phyloP scores from a whole-genome alignment of 1,140 invertebrate genomes.

The Solenopsis invicta region DNA sequence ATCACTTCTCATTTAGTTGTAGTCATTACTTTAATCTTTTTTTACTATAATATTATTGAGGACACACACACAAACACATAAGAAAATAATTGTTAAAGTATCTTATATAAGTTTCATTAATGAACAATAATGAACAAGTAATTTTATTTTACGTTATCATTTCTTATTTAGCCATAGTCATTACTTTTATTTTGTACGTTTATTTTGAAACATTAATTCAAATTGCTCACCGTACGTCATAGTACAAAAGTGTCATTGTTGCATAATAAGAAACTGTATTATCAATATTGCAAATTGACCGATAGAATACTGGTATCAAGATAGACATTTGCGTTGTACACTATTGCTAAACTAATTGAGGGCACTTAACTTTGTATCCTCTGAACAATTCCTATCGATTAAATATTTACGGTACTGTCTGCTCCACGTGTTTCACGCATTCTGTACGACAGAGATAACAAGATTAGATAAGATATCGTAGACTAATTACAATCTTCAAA shows the following conservation, averaged over 20 bases:
- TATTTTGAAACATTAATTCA: neutral
- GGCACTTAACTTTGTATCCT: neutral
- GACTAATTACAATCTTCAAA: neutral
- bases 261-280: too few species aligned
- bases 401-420: neutral
- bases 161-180: neutral
- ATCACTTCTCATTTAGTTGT: neutral
- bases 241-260: too few species aligned
- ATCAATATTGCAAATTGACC: neutral
- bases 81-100: neutral
- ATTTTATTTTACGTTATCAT: neutral
- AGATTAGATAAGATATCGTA: neutral
- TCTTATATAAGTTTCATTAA: neutral
- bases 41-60: neutral
- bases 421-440: neutral
- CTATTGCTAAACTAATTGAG: neutral
- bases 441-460: neutral
- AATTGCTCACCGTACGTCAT: neutral
- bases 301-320: neutral
- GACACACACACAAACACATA: neutral
- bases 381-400: slow-evolving; percentile 1
- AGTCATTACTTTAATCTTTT: neutral
- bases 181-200: neutral
- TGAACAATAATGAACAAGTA: neutral
- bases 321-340: neutral